Percentiles rank a stretch among this genome's conserved stretches.
Evolutionary conservation across 2,797 vertebrate species (phyloP).

Genomic region (Alauda arvensis): DNA sequence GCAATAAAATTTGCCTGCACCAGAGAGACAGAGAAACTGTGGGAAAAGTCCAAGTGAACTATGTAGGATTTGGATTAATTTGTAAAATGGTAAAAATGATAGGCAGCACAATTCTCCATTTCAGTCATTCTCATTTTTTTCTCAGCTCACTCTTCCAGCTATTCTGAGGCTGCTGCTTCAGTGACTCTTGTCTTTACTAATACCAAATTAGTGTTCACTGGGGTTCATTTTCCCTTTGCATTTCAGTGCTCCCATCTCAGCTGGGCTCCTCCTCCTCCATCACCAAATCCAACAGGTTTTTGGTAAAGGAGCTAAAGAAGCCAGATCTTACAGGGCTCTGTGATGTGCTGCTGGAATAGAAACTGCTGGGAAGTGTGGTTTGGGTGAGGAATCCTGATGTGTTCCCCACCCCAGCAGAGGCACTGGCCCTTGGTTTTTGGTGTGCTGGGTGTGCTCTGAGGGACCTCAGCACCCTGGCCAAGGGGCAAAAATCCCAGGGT

Average conservation of each 20-base stretch:
- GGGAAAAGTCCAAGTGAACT: neutral
- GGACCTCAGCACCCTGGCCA: neutral
- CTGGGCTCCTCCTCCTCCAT: neutral
- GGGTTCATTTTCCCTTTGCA: neutral
- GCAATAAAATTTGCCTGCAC: neutral
- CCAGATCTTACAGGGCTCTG: neutral
- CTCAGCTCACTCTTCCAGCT: neutral
- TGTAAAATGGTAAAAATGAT: neutral
- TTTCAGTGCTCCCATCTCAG: neutral
- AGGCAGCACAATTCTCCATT: neutral
- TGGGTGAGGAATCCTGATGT: neutral
- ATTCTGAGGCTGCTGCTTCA: neutral
- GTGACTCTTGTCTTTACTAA: neutral
- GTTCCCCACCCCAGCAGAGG: neutral
- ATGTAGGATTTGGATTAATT: neutral
- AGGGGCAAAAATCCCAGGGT: neutral
- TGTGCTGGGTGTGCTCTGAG: neutral
- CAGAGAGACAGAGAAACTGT: neutral
- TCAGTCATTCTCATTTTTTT: neutral
- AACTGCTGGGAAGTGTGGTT: neutral
- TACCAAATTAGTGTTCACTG: too few species aligned
- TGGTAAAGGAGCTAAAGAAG: neutral
- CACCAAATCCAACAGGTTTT: neutral
- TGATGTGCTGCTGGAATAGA: neutral
- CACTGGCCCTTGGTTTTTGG: neutral